Conservation (phyloP, 2,113 vertebrate genomes). For the Rousettus leschenaultii region DNA sequence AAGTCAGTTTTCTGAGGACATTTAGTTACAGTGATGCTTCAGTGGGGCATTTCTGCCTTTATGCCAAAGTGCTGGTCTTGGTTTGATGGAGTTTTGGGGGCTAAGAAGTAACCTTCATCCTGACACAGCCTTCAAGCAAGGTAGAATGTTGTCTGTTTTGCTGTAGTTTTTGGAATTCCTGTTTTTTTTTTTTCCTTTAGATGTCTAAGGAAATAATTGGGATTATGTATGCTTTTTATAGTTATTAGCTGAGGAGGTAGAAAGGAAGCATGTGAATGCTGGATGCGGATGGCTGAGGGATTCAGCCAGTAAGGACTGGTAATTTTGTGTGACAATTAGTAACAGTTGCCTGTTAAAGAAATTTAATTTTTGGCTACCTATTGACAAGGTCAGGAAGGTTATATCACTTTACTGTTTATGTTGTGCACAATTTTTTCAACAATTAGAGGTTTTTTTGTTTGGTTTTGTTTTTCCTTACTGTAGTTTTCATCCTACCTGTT, state of each 20-base stretch:
- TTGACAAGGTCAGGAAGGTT: slow-evolving; percentile 57
- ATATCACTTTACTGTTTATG: neutral
- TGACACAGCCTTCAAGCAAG: neutral
- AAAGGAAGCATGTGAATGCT: slow-evolving; percentile 2
- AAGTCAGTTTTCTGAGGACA: slow-evolving; percentile 38
- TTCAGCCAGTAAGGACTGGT: neutral
- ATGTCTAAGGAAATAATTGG: neutral
- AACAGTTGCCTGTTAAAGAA: neutral
- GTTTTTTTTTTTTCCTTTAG: neutral
- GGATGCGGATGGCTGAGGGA: neutral
- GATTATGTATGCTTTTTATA: slow-evolving; percentile 26
- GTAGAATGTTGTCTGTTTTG: slow-evolving; percentile 14
- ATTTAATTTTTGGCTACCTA: neutral
- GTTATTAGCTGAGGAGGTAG: neutral
- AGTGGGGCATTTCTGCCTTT: neutral
- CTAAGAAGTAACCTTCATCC: slow-evolving; percentile 8
- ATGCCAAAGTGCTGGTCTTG: neutral
- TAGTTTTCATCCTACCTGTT: slow-evolving; percentile 23
- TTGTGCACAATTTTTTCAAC: neutral
- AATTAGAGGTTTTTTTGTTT: too few relatives aligned
- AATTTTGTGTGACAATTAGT: neutral
- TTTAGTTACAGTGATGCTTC: slow-evolving; percentile 5
- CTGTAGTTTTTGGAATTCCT: neutral
- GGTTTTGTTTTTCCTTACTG: neutral
- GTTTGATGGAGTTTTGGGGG: neutral